These are phyloP conservation scores for Catagonus wagneri DNA, from an alignment of 2,113 vertebrate genomes.

Conservation along the genomic window DNA sequence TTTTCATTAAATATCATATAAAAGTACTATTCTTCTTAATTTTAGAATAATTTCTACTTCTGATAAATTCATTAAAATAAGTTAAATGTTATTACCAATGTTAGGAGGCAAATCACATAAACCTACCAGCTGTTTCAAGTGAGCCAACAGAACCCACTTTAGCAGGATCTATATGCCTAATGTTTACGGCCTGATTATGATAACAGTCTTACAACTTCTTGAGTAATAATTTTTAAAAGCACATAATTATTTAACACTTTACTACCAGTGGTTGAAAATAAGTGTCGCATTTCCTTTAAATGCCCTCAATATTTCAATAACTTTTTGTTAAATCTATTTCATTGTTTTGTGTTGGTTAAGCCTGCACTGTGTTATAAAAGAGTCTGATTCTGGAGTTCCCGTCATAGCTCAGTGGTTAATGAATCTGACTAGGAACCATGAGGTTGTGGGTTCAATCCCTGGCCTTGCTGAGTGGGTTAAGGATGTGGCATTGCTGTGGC, in stretches of 20 bases:
- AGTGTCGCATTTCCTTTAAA: neutral
- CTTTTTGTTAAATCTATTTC: conserved; percentile 28
- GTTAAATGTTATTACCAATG: neutral
- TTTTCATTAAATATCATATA: neutral
- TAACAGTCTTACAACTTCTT: neutral
- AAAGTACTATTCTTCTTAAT: neutral
- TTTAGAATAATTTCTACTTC: conserved; percentile 30
- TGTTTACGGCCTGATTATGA: conserved; percentile 14
- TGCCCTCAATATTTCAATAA: neutral
- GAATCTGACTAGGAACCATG: too few species aligned
- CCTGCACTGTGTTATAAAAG: neutral
- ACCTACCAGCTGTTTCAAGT: conserved; percentile 17
- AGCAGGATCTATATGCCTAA: neutral
- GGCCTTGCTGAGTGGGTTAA: too few species aligned
- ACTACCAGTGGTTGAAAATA: neutral
- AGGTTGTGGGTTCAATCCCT: too few species aligned
- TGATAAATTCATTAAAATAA: conserved; percentile 8
- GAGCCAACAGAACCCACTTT: conserved; percentile 3
- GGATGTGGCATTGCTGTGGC: too few species aligned
- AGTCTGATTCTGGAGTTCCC: neutral
- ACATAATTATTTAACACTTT: neutral
- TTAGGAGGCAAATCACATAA: conserved; percentile 20
- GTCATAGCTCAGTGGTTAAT: too few species aligned
- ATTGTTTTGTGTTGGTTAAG: neutral
- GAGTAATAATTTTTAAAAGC: conserved; percentile 51